Evolutionary conservation across 2,888 invertebrate species (phyloP).

Genomic region (Steromphala cineraria): DNA sequence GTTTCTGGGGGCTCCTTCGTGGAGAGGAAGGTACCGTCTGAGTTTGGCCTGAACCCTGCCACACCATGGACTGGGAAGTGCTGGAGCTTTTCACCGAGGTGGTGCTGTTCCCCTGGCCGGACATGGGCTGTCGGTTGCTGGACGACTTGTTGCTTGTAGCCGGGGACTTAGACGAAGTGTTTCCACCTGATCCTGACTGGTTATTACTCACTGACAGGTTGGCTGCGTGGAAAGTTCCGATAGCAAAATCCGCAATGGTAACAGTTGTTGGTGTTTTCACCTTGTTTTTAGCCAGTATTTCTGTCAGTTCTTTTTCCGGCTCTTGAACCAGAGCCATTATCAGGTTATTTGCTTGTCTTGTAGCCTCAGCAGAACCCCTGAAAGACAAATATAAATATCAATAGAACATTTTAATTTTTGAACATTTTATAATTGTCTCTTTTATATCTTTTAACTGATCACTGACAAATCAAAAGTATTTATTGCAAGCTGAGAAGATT

Average conservation of each 20-base stretch:
- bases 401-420: not conserved
- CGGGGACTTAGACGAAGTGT: not conserved
- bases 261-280: slow-evolving; percentile 25
- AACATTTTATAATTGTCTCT: not conserved
- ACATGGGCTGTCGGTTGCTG: not conserved
- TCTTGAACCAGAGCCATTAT: slow-evolving; percentile 95
- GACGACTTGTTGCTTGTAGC: slow-evolving; percentile 9
- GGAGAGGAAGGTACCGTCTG: slow-evolving; percentile 46
- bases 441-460: too few species aligned
- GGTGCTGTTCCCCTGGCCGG: slow-evolving; percentile 3
- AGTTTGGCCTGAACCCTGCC: slow-evolving; percentile 40
- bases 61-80: slow-evolving; percentile 26
- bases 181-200: not conserved
- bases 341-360: slow-evolving; percentile 91
- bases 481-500: not conserved
- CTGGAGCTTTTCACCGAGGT: not conserved
- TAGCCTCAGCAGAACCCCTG: slow-evolving; percentile 92
- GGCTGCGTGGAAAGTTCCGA: slow-evolving; percentile 40
- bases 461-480: too few species aligned
- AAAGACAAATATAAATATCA: slow-evolving; percentile 39
- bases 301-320: slow-evolving; percentile 82
- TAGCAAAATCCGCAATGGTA: slow-evolving; percentile 40
- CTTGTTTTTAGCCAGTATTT: slow-evolving; percentile 57
- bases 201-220: not conserved
- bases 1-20: slow-evolving; percentile 49